These are phyloP conservation scores for Phyto melanocephala DNA, from an alignment of 2,888 invertebrate genomes.

Conservation along the genomic window DNA sequence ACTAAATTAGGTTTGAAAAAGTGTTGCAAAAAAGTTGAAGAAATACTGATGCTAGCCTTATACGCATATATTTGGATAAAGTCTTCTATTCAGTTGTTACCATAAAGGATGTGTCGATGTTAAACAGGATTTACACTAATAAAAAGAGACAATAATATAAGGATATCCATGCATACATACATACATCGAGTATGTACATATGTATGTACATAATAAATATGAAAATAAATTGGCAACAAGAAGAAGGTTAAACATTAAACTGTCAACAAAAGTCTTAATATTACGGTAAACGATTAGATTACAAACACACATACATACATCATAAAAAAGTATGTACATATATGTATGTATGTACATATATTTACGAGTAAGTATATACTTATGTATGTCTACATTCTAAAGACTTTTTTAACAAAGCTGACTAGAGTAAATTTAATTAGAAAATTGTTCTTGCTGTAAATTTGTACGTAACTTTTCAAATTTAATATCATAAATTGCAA, in stretches of 20 bases:
- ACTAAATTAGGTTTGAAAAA: too few relatives aligned
- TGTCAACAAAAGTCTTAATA: background rate
- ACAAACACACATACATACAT: too few relatives aligned
- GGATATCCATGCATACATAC: too few relatives aligned
- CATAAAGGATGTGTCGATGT: conserved; percentile 41
- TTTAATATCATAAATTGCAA: background rate
- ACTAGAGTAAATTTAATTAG: background rate
- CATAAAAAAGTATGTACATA: too few relatives aligned
- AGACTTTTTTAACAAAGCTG: background rate
- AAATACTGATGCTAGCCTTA: too few relatives aligned
- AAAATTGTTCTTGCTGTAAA: background rate
- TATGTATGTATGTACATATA: too few relatives aligned
- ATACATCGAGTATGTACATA: too few relatives aligned
- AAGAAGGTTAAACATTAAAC: conserved; percentile 5
- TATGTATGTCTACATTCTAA: background rate
- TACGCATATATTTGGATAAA: too few relatives aligned
- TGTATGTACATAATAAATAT: background rate
- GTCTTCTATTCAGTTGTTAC: background rate
- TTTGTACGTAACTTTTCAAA: background rate
- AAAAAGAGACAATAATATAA: background rate
- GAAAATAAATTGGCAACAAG: background rate
- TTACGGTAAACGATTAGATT: too few relatives aligned
- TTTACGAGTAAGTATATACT: too few relatives aligned
- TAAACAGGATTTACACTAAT: conserved; percentile 33
- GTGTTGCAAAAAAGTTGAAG: too few relatives aligned